These are phyloP conservation scores for Thalassaphorura encarpata DNA, from an alignment of 1,140 invertebrate genomes.

Conservation along the genomic window DNA sequence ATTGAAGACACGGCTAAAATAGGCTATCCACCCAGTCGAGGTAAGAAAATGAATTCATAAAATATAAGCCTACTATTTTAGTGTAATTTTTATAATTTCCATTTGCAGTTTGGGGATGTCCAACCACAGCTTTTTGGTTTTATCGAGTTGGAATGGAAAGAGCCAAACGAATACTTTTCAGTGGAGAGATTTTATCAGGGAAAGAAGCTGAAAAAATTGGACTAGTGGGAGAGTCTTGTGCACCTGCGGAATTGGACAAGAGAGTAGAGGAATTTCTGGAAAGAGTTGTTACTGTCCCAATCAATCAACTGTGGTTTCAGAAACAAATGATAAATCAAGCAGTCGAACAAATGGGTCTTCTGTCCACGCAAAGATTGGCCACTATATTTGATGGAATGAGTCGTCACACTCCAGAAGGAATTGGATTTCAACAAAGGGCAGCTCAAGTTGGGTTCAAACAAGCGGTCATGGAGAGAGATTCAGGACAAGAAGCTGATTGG, in stretches of 20 bases:
- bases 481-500: constrained; percentile 20
- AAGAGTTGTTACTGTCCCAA: constrained; percentile 28
- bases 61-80: neutral
- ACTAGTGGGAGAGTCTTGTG: constrained; percentile 27
- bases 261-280: constrained; percentile 28
- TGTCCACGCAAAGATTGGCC: constrained; percentile 30
- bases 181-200: constrained; percentile 31
- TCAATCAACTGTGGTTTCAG: constrained; percentile 33
- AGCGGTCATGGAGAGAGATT: constrained; percentile 33
- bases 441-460: constrained; percentile 32
- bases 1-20: constrained; percentile 28
- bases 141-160: constrained; percentile 32
- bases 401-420: constrained; percentile 32
- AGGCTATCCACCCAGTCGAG: constrained; percentile 31
- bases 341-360: constrained; percentile 30
- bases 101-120: constrained; percentile 32
- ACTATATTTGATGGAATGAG: constrained; percentile 34
- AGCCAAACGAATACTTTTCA: constrained; percentile 32
- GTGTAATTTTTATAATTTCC: neutral
- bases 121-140: constrained; percentile 31
- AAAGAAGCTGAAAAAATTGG: constrained; percentile 31
- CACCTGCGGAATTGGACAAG: constrained; percentile 19
- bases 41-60: no score
- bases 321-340: constrained; percentile 34
- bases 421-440: constrained; percentile 31